A percentile compares a stretch with the other conserved stretches of the same genome.
phyloP scores from a whole-genome alignment of 2,888 invertebrate species.

The Latrodectus hesperus region DNA sequence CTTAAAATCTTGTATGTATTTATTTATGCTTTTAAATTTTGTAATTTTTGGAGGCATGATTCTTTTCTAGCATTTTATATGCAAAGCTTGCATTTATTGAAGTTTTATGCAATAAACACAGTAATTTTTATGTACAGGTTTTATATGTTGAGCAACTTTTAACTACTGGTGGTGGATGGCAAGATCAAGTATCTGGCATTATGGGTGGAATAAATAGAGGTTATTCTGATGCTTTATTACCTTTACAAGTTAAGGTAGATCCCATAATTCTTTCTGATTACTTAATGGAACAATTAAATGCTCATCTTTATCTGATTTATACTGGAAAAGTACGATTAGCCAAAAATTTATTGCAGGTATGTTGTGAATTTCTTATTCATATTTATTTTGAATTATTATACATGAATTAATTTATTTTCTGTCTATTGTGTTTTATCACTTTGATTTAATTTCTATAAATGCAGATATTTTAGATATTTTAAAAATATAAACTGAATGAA shows the following conservation, averaged over 20 bases:
- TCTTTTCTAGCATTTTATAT: no score
- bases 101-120: no score
- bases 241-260: slow-evolving; percentile 74
- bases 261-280: slow-evolving; percentile 72
- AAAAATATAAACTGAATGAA: no score
- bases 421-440: no score
- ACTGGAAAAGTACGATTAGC: slow-evolving; percentile 77
- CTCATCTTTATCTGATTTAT: slow-evolving; percentile 77
- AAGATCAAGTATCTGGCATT: slow-evolving; percentile 78
- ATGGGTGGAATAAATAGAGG: slow-evolving; percentile 76
- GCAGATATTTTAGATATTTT: no score
- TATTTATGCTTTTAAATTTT: no score
- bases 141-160: slow-evolving; percentile 77
- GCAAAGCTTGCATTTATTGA: no score
- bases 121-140: slow-evolving; percentile 73
- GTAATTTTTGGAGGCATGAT: no score
- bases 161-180: slow-evolving; percentile 79
- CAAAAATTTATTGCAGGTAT: slow-evolving; percentile 77
- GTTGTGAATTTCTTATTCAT: not conserved
- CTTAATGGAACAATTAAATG: slow-evolving; percentile 74
- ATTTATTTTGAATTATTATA: no score
- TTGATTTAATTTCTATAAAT: no score
- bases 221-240: slow-evolving; percentile 73
- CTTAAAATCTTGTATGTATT: no score
- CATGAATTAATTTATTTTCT: no score